phyloP scores from a whole-genome alignment of 2,888 invertebrate genomes.

The Chydorus sphaericus region DNA sequence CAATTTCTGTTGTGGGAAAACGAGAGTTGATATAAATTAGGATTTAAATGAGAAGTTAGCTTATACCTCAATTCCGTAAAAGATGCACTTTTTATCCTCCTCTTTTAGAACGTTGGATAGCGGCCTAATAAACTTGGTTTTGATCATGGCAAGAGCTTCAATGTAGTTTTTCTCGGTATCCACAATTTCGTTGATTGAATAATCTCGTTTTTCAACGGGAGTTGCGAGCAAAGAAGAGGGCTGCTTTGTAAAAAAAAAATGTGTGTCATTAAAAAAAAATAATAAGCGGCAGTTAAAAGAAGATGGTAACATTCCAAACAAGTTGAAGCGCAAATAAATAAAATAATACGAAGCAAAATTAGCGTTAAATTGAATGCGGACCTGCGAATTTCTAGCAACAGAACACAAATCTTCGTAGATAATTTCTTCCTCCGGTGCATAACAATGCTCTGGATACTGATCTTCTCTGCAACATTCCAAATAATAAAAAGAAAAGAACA shows the following conservation, averaged over 20 bases:
- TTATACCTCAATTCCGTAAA: constrained; percentile 72
- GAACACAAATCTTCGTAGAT: constrained; percentile 89
- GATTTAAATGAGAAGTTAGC: constrained; percentile 21
- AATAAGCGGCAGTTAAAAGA: neutral
- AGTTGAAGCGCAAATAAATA: neutral
- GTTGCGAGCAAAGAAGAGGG: neutral
- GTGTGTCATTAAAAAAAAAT: neutral
- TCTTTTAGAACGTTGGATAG: constrained; percentile 49
- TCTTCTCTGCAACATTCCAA: constrained; percentile 1
- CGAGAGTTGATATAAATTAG: constrained; percentile 14
- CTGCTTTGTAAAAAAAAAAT: too few species aligned
- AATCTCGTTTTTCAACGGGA: constrained; percentile 69
- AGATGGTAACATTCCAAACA: neutral
- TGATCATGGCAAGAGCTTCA: constrained; percentile 74
- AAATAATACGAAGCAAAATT: neutral
- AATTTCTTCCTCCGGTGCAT: constrained; percentile 49
- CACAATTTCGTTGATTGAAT: constrained; percentile 79
- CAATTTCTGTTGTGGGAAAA: constrained; percentile 50
- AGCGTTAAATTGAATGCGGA: neutral
- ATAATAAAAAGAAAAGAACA: constrained; percentile 13
- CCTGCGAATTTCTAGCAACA: constrained; percentile 18
- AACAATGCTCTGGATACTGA: neutral
- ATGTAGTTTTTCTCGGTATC: constrained; percentile 96
- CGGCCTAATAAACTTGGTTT: constrained; percentile 62
- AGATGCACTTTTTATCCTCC: constrained; percentile 64